A percentile compares a stretch with the other conserved stretches of the same genome.
phyloP scores from a whole-genome alignment of 2,888 invertebrate genomes.

The Tuta absoluta region DNA sequence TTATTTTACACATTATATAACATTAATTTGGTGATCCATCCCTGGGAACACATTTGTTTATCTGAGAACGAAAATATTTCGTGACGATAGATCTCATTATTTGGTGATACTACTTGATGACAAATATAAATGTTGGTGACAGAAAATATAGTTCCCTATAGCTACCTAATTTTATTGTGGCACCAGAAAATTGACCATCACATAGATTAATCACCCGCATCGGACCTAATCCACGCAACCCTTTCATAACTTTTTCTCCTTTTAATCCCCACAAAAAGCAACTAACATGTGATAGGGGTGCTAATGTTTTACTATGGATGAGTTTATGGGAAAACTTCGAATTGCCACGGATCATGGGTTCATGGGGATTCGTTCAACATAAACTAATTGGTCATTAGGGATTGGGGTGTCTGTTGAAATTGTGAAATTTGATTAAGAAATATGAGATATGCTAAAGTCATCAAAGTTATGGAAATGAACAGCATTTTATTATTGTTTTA shows the following conservation, averaged over 20 bases:
- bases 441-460: conserved; percentile 18
- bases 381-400: conserved; percentile 53
- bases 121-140: too few relatives aligned
- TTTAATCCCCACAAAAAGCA: conserved; percentile 41
- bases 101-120: too few relatives aligned
- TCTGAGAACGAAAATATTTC: too few relatives aligned
- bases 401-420: conserved; percentile 15
- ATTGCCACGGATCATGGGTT: conserved; percentile 45
- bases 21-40: too few relatives aligned
- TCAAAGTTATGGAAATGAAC: neutral
- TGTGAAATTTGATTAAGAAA: conserved; percentile 15
- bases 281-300: conserved; percentile 62
- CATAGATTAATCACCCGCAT: conserved; percentile 21
- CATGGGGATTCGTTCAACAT: conserved; percentile 41
- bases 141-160: too few relatives aligned
- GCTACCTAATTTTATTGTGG: neutral
- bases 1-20: too few relatives aligned
- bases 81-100: neutral
- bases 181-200: neutral
- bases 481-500: neutral
- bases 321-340: conserved; percentile 70
- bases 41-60: too few relatives aligned
- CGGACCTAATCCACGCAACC: conserved; percentile 39
- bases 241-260: conserved; percentile 36
- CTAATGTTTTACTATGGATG: conserved; percentile 60